Base-by-base conservation (phyloP, 2,888 invertebrate species). In the Galeopsomyia nigrocyanea region DNA sequence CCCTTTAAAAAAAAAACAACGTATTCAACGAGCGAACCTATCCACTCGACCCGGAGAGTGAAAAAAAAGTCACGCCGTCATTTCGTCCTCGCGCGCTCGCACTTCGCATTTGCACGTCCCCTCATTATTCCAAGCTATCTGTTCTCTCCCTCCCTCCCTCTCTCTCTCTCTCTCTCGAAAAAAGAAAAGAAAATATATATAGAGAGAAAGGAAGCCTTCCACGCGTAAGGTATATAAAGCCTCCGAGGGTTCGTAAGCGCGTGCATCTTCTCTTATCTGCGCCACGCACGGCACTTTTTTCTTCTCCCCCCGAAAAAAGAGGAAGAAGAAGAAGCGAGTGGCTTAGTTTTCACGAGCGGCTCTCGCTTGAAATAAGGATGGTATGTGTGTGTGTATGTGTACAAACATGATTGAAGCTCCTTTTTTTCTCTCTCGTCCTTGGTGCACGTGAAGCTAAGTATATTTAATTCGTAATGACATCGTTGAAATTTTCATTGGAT, bases 211-310 rank as follows among this genome's bases (percentile, higher is more conserved):
- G 19, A 13, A 39, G 10, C 10, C 39, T 39, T 39, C 39, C 39
- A 7, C 39, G 50, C 22, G 22, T 22, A 21, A 39, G 19, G 46
- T n/a, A 50, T 13, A 67, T 49, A 57, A 19, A 53, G 51, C 26
- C 56, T 21, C 46, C 16, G 6, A 39, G 39, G 39, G 39, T 13
- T 56, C 56, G 64, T 13, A 13, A 39, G 17, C 58, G 53, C 64
- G 70, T 70, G 70, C 49, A 64, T 64, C 63, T 64, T 53, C 21
- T 21, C 70, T 70, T 70, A 70, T 70, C 62, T 56, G 2, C 39
- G 53, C 53, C 31, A 14, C 26, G 47, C 60, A 19, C 53, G 63
- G 55, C 62, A 68, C 55, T 62, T 60, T 68, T 62, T 17, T 49
- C 61, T 22, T 47, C 53, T 19, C 46, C 31, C 31, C n/a, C n/a